phyloP scores from a whole-genome alignment of 2,113 vertebrate species.

The Daboia siamensis region DNA sequence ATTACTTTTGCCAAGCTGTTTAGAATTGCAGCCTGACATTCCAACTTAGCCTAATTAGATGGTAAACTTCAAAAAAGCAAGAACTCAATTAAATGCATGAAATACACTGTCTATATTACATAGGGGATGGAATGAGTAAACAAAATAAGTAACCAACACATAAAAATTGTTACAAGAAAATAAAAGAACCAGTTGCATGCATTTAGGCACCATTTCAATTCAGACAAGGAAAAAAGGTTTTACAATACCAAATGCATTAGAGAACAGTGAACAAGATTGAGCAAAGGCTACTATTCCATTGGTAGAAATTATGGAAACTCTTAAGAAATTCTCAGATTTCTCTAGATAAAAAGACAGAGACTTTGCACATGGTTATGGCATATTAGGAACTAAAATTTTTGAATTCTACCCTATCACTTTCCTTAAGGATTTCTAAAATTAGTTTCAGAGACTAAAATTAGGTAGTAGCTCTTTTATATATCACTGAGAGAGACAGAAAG shows the following conservation, averaged over 20 bases:
- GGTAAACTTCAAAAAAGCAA: too few species aligned
- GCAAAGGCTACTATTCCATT: background rate
- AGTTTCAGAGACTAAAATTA: background rate
- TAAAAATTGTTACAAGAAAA: background rate
- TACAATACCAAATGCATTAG: background rate
- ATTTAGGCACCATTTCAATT: background rate
- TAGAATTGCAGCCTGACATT: background rate
- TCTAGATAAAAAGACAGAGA: background rate
- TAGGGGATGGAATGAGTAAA: too few species aligned
- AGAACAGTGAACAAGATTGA: background rate
- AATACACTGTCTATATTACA: background rate
- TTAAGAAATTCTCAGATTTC: background rate
- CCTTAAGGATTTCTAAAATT: background rate
- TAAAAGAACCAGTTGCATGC: background rate
- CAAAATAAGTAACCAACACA: background rate
- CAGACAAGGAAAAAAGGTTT: background rate
- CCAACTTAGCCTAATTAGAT: background rate
- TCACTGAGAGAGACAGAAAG: background rate
- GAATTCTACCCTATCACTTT: background rate
- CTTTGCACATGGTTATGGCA: background rate
- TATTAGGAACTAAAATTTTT: background rate
- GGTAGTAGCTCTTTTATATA: background rate
- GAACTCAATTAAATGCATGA: background rate
- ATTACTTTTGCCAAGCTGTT: background rate
- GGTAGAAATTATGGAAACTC: background rate